A percentile compares a stretch with the other conserved stretches of the same genome.
phyloP scores from a whole-genome alignment of 2,113 vertebrate genomes.

The Labeo catla region DNA sequence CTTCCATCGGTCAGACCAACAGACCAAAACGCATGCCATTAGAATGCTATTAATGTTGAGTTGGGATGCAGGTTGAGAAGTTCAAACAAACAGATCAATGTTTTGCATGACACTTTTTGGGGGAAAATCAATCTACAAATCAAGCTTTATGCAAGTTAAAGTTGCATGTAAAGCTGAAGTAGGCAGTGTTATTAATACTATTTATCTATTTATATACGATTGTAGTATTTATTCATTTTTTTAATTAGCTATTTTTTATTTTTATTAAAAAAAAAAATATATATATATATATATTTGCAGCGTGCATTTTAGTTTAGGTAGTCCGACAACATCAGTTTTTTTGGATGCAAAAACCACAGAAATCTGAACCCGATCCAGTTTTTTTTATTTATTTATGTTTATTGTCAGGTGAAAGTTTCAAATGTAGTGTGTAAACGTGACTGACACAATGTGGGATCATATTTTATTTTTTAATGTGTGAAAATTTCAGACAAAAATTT shows the following conservation, averaged over 20 bases:
- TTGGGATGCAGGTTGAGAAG: background rate
- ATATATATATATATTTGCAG: too few relatives aligned
- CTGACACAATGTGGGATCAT: too few relatives aligned
- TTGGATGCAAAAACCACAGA: too few relatives aligned
- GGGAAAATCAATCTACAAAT: background rate
- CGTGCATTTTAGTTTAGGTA: too few relatives aligned
- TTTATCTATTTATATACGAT: background rate
- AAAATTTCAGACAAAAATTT: too few relatives aligned
- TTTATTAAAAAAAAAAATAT: background rate
- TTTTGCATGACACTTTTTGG: background rate
- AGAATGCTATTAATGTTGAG: background rate
- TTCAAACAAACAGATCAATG: background rate
- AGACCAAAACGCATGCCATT: background rate
- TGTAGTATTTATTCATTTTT: background rate
- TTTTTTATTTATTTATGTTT: too few relatives aligned
- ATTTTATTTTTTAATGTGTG: too few relatives aligned
- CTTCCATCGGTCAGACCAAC: background rate
- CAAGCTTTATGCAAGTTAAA: background rate
- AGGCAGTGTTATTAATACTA: background rate
- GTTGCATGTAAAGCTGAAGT: background rate
- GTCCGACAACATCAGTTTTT: too few relatives aligned
- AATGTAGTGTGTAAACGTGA: too few relatives aligned
- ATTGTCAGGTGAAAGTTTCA: too few relatives aligned
- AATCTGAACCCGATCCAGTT: too few relatives aligned
- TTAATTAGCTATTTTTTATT: background rate